A percentile compares a stretch with the other conserved stretches of the same genome.
Conservation (phyloP, 2,888 invertebrate species). For the Exocentrus adspersus region DNA sequence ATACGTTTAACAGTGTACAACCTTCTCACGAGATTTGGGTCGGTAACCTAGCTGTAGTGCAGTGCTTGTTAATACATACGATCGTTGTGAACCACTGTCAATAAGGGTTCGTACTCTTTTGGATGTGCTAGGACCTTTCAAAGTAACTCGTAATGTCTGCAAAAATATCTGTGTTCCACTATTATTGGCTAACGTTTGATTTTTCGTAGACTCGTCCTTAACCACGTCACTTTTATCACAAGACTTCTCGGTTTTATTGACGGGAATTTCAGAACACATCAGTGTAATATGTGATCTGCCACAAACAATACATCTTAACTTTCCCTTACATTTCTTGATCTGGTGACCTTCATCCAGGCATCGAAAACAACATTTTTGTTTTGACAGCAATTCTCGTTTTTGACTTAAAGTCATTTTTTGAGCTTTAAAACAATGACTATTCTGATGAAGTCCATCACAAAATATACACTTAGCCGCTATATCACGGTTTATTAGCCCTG, state of each 20-base stretch:
- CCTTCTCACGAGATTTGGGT: background rate
- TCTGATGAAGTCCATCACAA: conserved; percentile 10
- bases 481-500: background rate
- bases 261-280: conserved; percentile 13
- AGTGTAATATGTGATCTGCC: conserved; percentile 16
- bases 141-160: background rate
- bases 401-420: conserved; percentile 11
- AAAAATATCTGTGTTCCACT: background rate
- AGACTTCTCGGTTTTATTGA: background rate
- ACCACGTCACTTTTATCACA: background rate
- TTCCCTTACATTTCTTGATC: conserved; percentile 7
- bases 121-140: background rate
- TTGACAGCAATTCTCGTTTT: background rate
- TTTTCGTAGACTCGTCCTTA: background rate
- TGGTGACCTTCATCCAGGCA: conserved; percentile 17
- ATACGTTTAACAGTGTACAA: background rate
- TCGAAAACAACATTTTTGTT: background rate
- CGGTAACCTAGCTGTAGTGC: background rate
- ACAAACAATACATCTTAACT: conserved; percentile 18
- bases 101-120: background rate
- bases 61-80: conserved; percentile 12
- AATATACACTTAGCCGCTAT: conserved; percentile 9
- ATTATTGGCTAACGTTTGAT: background rate
- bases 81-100: conserved; percentile 3
- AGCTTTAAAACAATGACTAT: conserved; percentile 12